Evolutionary conservation across 2,797 vertebrate species (phyloP), one percentile per base, ranked within the genome.

Genomic region (Toxotes lorentzi): DNA sequence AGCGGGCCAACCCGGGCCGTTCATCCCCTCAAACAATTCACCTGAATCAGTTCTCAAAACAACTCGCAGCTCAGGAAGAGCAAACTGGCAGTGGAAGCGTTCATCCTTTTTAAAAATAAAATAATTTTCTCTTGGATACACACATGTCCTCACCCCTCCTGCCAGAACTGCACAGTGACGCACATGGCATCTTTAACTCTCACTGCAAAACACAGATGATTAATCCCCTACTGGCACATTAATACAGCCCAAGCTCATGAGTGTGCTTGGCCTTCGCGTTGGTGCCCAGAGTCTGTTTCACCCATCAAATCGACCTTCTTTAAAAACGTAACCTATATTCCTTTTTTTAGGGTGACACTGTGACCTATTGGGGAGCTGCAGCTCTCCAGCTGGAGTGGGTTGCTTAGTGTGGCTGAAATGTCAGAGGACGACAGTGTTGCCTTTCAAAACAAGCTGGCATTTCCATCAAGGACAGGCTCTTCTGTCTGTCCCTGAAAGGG

Each of bases 361-460:
- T 78, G 78, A 83, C 56, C 45, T 74, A 5, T 63, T 32, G 24
- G 57, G 47, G 10, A 8, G 27, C 35, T 19, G 48, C 13, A 10
- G 47, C 45, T 34, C 59, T 66, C 45, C 47, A 57, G 54, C 40
- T 76, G 45, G 48, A 79, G 54, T 38, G 59, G 12, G 34, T 11
- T 60, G 57, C 45, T 64, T 19, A 21, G 68, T 32, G 68, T 41
- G 27, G 34, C 66, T 81, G 74, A 89, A 94, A 95, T 95, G 92
- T 93, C 92, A 93, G 58, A 92, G 86, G 88, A 81, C 60, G 21
- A 87, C 73, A 84, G 92, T 88, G 81, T 94, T 77, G 71, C 61
- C 92, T 95, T 95, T 93, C 94, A 95, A 93, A 95, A 93, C 93
- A 93, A 92, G 90, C 85, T 93, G 92, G 85, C 89, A 84, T 92